Evolutionary conservation across 2,797 vertebrate genomes (phyloP).

Genomic region (Sylvia borin): DNA sequence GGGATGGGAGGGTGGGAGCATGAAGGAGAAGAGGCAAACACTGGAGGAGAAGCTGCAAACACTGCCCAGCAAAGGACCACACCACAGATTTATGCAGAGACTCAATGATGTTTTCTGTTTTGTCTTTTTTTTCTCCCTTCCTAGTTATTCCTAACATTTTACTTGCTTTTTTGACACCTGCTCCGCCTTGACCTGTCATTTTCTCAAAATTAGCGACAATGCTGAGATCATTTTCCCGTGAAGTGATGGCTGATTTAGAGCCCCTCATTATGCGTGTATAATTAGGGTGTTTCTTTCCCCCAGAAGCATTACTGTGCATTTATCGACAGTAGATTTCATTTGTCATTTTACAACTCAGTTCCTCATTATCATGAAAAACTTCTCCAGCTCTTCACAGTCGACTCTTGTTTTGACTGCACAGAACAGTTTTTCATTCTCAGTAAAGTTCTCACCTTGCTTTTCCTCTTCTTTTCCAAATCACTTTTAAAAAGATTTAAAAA

Average conservation of each 20-base stretch:
- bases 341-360: conserved; percentile 19
- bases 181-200: conserved; percentile 59
- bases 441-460: conserved; percentile 17
- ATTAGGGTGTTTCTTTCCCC: conserved; percentile 37
- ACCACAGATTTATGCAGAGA: not conserved
- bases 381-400: conserved; percentile 10
- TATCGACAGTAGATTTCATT: conserved; percentile 32
- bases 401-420: conserved; percentile 23
- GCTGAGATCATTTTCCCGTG: conserved; percentile 33
- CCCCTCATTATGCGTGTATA: conserved; percentile 62
- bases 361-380: conserved; percentile 48
- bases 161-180: conserved; percentile 55
- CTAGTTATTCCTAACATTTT: conserved; percentile 33
- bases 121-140: not conserved
- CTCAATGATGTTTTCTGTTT: not conserved
- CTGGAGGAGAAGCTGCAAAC: not conserved
- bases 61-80: not conserved
- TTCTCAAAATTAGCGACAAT: not conserved
- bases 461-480: not conserved
- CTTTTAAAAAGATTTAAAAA: conserved; percentile 8
- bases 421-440: conserved; percentile 10
- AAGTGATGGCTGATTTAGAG: conserved; percentile 55
- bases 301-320: conserved; percentile 52
- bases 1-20: not conserved
- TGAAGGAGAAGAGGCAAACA: too few species aligned